Evolutionary conservation across 2,888 invertebrate genomes (phyloP), one percentile per base, ranked within the genome.

Genomic region (Ditylenchus weischeri): DNA sequence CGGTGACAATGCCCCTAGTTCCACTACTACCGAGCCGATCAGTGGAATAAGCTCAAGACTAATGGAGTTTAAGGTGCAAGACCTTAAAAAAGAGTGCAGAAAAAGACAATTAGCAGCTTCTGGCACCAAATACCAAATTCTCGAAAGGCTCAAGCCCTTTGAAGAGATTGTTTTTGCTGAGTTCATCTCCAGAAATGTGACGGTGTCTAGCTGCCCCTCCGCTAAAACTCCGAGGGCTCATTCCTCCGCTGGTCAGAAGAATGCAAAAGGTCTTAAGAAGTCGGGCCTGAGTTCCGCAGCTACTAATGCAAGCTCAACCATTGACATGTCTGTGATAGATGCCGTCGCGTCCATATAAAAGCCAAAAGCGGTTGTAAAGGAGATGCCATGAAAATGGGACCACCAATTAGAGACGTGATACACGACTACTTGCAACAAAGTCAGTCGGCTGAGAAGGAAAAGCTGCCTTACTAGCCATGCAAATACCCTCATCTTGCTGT

Each of bases 91-190:
- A 23, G 94, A 95, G 84, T 88, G 94, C 78, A 95, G 94, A 84
- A 90, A 91, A 68, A 88, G 95, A 61, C 93, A 90, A 84, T 86
- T 96, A 69, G 92, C 94, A 7, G 95, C 96, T 0, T 94, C 94
- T 15, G 78, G 78, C 29, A 90, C 94, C 0, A 96, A 96, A 83
- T 92, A 93, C 11, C 92, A 93, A 83, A 86, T 96, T 54, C 90
- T 96, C 68, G 93, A 95, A 83, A 88, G 95, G 54, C 86, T 95
- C 66, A 90, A 90, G 74, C 90, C 85, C 7, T 85, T 83, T 77
- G 82, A 84, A 36, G 85, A 85, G 62, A 48, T 48, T 23, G 48
- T 62, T 43, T 47, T 62, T 13, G 62, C 62, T 21, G 62, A 62
- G n/a, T 21, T 62, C 23, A n/a, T 48, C 7, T n/a, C 43, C 7